These are phyloP conservation scores for Drosophila helvetica DNA, from an alignment of 2,888 invertebrate species.

Conservation along the genomic window DNA sequence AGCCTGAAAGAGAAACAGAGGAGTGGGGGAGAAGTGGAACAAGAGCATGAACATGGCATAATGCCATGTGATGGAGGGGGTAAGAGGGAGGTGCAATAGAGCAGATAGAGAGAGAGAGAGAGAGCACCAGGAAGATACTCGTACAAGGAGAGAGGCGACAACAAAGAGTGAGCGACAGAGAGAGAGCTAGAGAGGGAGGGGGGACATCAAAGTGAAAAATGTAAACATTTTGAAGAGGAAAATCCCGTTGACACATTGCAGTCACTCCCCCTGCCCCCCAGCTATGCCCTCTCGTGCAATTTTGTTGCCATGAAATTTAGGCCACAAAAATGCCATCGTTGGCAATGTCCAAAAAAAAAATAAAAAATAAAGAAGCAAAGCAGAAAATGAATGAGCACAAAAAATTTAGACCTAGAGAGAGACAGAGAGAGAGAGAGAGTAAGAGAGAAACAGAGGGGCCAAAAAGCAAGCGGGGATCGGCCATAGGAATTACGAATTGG, in stretches of 20 bases:
- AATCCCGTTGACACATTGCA: constrained; percentile 73
- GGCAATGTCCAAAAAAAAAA: constrained; percentile 72
- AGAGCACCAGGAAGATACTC: not conserved
- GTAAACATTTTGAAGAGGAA: constrained; percentile 75
- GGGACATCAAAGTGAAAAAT: constrained; percentile 62
- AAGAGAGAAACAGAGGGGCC: not conserved
- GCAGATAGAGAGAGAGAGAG: not conserved
- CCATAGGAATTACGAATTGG: constrained; percentile 59
- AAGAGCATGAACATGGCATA: constrained; percentile 16
- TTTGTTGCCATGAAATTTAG: constrained; percentile 64
- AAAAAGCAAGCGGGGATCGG: constrained; percentile 37
- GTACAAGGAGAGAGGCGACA: not conserved
- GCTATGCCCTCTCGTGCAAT: not conserved
- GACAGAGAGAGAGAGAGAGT: constrained; percentile 11
- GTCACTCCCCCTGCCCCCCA: constrained; percentile 9
- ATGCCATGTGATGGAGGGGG: constrained; percentile 11
- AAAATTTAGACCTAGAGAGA: constrained; percentile 31
- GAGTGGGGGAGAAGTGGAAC: not conserved
- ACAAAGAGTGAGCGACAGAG: constrained; percentile 14
- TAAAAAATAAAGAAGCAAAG: constrained; percentile 41
- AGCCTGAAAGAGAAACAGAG: constrained; percentile 6
- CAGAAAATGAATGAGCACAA: constrained; percentile 43
- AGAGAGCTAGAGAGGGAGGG: constrained; percentile 5
- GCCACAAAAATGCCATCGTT: constrained; percentile 78
- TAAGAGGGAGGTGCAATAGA: constrained; percentile 3